Base-by-base conservation (phyloP, 2,888 invertebrate species). In the Mystacides longicornis region DNA sequence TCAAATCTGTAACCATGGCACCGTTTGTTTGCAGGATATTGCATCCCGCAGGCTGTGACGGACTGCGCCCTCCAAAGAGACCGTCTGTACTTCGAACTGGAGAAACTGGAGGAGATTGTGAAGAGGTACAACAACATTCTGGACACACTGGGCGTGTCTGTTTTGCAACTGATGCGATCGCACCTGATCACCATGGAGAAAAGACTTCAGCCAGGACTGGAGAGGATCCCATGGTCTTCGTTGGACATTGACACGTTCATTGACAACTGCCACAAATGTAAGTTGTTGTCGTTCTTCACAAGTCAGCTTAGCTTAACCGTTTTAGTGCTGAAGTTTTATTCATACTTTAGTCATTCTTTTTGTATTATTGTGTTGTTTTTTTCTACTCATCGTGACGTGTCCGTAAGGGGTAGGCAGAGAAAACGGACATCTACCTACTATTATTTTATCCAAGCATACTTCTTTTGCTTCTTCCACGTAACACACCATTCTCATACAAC, bases 201-300 rank as follows among this genome's bases (percentile, higher is more conserved):
- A 33, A 78, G 83, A 51, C 84, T 92, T 49, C 81, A 89, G 64
- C 90, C 91, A 2, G 94, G 94, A 0, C 73, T 90, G 0, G 85
- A 85, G 2, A 80, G 93, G 23, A 83, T 92, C 54, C 89, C 87
- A 46, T 95, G 95, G 94, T 86, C 86, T 59, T 89, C 92, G 0
- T 76, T 93, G 14, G 87, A 88, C 22, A 89, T 94, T 45, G 74
- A 75, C 16, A 88, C 89, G 58, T 95, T 87, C 67, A 79, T 84
- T 2, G 67, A 71, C 0, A 74, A 74, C 49, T 83, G 86, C 62
- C 71, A 75, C 50, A 67, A 69, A 55, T 51, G 61, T 61, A 16
- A 52, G 54, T 3, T 3, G 7, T n/a, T n/a, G n/a, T n/a, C n/a
- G n/a, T n/a, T n/a, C n/a, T n/a, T n/a, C n/a, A n/a, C n/a, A n/a